Base-by-base conservation (phyloP, 2,113 vertebrate species). In the Zosterops japonicus region DNA sequence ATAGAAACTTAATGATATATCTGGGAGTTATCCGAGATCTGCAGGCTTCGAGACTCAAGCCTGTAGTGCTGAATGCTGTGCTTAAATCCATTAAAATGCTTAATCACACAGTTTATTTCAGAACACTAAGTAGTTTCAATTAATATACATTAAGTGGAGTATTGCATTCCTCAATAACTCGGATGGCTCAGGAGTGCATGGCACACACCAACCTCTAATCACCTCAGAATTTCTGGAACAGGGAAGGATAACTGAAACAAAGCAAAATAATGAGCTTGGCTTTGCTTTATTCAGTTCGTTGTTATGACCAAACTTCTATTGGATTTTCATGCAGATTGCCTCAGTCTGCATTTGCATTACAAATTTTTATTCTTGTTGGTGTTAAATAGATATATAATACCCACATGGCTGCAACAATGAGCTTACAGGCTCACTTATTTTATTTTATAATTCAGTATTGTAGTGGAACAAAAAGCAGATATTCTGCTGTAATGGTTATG, bases 401-500 rank as follows among this genome's bases (percentile, higher is more conserved):
- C 90, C 82, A 91, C 56, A 52, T 46, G 69, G 25, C 74, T 93
- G 80, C 57, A 89, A 94, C 83, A 94, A 95, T 72, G 83, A 87
- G 49, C 18, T 90, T 91, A 50, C 15, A 81, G 64, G 68, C 85
- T 94, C 49, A 67, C 67, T 91, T 89, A 64, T 75, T 95, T 79
- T 93, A n/a, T 74, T 91, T 94, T 90, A 87, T 92, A 88, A 86
- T 92, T 83, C 94, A 83, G 36, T 57, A 55, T 67, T 83, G 41
- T 86, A 52, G 39, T 63, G 77, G 47, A 89, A 35, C 23, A 65
- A 90, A 95, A 92, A 74, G 78, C 63, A 96, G 89, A 95, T 93
- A 94, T 92, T 97, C 96, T 91, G 65, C 52, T 94, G 29, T 96
- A 97, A 94, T 96, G 80, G 69, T 89, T 96, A 84, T 96, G 84